Evolutionary conservation across 2,888 invertebrate species (phyloP).

Genomic region (Eristalis arbustorum): DNA sequence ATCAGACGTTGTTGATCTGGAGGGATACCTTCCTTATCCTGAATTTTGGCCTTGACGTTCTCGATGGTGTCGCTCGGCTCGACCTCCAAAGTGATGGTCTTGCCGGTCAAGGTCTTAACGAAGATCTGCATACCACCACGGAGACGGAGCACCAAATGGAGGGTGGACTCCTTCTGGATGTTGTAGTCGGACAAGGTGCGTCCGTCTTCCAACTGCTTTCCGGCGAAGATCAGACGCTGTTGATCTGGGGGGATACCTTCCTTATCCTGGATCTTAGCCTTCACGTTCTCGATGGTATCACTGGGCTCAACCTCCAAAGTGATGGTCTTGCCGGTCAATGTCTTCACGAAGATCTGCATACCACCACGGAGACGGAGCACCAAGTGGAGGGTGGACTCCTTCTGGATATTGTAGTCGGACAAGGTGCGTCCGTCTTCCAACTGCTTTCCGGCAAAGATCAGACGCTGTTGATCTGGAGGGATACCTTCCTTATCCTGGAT

Average conservation of each 20-base stretch:
- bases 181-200: conserved; percentile 75
- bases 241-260: conserved; percentile 76
- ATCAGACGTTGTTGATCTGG: conserved; percentile 73
- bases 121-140: conserved; percentile 74
- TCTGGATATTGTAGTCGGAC: conserved; percentile 96
- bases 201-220: conserved; percentile 75
- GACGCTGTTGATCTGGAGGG: conserved; percentile 75
- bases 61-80: conserved; percentile 72
- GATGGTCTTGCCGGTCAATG: conserved; percentile 74
- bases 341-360: conserved; percentile 76
- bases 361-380: conserved; percentile 94
- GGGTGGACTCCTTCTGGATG: conserved; percentile 75
- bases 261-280: conserved; percentile 75
- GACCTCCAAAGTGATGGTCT: conserved; percentile 72
- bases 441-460: conserved; percentile 83
- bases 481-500: conserved; percentile 75
- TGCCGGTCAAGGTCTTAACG: conserved; percentile 71
- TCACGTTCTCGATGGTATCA: conserved; percentile 75
- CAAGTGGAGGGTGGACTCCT: conserved; percentile 93
- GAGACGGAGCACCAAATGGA: conserved; percentile 74
- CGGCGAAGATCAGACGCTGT: conserved; percentile 75
- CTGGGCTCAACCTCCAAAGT: conserved; percentile 72
- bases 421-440: conserved; percentile 94
- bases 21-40: conserved; percentile 72
- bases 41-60: conserved; percentile 72